Evolutionary conservation across 2,888 invertebrate species (phyloP).

Genomic region (Caradrina clavipalpis): DNA sequence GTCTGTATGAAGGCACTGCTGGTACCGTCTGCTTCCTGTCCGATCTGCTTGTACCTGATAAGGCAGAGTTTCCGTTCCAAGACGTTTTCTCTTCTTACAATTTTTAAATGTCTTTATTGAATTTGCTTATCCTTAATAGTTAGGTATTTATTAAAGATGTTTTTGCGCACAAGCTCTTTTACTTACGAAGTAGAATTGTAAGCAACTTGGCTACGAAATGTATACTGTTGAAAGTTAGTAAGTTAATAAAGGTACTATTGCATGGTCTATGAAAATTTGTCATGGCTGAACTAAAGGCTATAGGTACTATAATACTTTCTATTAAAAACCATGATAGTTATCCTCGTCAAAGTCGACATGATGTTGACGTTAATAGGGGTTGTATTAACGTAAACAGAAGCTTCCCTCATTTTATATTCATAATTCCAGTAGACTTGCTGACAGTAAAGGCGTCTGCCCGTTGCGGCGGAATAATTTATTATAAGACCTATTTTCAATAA

Average conservation of each 20-base stretch:
- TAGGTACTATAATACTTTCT: conserved; percentile 1
- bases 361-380: conserved; percentile 44
- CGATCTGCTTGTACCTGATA: conserved; percentile 94
- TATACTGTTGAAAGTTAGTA: conserved; percentile 2
- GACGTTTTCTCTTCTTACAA: conserved; percentile 91
- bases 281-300: neutral
- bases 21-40: conserved; percentile 96
- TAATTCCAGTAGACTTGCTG: conserved; percentile 65
- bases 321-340: conserved; percentile 18
- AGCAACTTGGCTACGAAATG: neutral
- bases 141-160: conserved; percentile 65
- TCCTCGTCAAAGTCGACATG: conserved; percentile 17
- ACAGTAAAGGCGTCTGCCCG: conserved; percentile 69
- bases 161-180: conserved; percentile 24
- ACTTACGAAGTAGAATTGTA: conserved; percentile 6
- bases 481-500: no score
- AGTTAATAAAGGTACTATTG: conserved; percentile 26
- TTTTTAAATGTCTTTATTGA: conserved; percentile 47
- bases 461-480: conserved; percentile 4
- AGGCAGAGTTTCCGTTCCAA: conserved; percentile 96
- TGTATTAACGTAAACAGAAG: conserved; percentile 36
- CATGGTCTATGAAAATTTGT: conserved; percentile 43
- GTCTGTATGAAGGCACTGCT: conserved; percentile 96
- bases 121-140: conserved; percentile 43
- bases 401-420: conserved; percentile 51